Evolutionary conservation across 2,888 invertebrate genomes (phyloP), one percentile per base, ranked within the genome.

Genomic region (Doris montereyensis): DNA sequence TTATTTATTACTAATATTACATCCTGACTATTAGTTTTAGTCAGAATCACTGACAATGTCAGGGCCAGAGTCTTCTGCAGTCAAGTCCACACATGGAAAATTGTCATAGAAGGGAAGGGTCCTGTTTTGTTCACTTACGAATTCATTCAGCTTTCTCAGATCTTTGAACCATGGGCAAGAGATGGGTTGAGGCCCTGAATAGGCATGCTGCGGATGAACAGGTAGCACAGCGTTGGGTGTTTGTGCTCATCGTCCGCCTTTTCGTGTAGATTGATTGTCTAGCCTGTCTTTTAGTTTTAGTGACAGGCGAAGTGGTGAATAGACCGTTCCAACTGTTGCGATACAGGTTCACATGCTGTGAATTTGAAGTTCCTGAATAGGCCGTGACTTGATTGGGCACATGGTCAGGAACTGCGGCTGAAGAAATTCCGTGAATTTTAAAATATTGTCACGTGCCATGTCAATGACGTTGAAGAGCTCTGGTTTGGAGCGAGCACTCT

Each of bases 351-450:
- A 58, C 21, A 24, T 58, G 58, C 58, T n/a, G 58, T 24, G n/a
- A 24, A 58, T 58, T 58, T 58, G n/a, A n/a, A 58, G 58, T 58
- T 58, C 58, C 58, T 24, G 58, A 58, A 58, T 58, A 58, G 58
- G 58, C 21, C 58, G 58, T 24, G 58, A 58, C 24, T n/a, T n/a
- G 24, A 58, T 21, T 58, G 58, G 58, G 58, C 58, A 58, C 58
- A 24, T 21, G 58, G 58, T 24, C 58, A 4, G 24, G 58, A 58
- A 58, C 3, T 58, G 58, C 21, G 21, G 21, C 24, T 58, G 58
- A 24, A 58, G 58, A 58, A 58, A 58, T 58, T 58, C 58, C 2
- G 58, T 58, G 24, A 58, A 8, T 10, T 58, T 58, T 4, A 4
- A 4, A 58, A 58, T 21, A 4, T 58, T 58, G 21, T 58, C 10